Conservation (phyloP, 2,797 vertebrate species). For the Phalanger gymnotis region DNA sequence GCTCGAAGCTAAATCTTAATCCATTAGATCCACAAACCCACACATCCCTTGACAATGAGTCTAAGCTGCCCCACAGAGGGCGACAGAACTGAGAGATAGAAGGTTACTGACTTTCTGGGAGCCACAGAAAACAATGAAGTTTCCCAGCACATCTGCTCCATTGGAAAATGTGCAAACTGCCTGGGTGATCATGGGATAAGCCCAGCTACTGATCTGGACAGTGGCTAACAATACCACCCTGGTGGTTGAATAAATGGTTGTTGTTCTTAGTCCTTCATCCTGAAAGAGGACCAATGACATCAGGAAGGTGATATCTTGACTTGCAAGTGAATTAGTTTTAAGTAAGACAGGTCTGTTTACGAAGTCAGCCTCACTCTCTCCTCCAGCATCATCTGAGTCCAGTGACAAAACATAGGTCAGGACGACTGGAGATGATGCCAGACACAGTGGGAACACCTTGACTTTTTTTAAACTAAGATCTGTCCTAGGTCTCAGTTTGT, state of each 20-base stretch:
- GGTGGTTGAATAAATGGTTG: neutral
- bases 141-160: neutral
- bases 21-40: neutral
- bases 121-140: neutral
- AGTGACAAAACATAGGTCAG: neutral
- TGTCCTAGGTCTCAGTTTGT: neutral
- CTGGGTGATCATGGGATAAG: neutral
- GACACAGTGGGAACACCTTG: neutral
- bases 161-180: neutral
- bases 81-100: neutral
- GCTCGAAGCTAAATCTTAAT: neutral
- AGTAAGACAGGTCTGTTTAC: neutral
- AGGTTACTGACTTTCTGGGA: neutral
- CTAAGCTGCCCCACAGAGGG: neutral
- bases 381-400: neutral
- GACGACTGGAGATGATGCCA: neutral
- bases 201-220: neutral
- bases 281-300: neutral
- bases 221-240: neutral
- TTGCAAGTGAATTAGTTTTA: neutral
- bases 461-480: neutral
- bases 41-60: neutral
- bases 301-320: neutral
- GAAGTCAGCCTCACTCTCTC: neutral
- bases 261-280: neutral